Conservation (phyloP, 2,113 vertebrate species). For the Petrocephalus microphthalmus region DNA sequence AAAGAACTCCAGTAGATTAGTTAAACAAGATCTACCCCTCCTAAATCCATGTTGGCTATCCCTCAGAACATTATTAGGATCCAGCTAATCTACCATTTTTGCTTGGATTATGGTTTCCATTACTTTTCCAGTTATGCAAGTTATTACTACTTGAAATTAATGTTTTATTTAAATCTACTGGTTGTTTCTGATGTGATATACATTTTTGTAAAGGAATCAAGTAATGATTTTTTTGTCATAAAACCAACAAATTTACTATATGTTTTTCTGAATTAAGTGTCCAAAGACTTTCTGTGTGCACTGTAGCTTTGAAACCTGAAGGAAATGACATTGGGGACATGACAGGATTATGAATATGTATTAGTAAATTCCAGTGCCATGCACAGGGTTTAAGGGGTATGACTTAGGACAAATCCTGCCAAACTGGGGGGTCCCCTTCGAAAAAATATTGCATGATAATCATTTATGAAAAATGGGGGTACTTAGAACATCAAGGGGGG, state of each 20-base stretch:
- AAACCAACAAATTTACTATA: not conserved
- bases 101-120: no score
- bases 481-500: not conserved
- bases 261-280: not conserved
- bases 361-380: not conserved
- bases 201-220: not conserved
- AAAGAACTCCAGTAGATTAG: no score
- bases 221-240: not conserved
- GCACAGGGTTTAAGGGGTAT: not conserved
- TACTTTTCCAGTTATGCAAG: no score
- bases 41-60: no score
- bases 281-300: not conserved
- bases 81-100: no score
- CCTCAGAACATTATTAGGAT: no score
- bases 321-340: not conserved
- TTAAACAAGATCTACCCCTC: no score
- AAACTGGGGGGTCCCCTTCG: not conserved
- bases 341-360: not conserved
- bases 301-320: not conserved
- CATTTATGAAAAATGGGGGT: not conserved
- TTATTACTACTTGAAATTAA: not conserved
- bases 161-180: not conserved
- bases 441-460: not conserved
- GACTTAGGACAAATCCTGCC: not conserved
- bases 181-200: not conserved